Evolutionary conservation across 1,140 invertebrate species (phyloP).

Genomic region (Neodiprion fabricii): DNA sequence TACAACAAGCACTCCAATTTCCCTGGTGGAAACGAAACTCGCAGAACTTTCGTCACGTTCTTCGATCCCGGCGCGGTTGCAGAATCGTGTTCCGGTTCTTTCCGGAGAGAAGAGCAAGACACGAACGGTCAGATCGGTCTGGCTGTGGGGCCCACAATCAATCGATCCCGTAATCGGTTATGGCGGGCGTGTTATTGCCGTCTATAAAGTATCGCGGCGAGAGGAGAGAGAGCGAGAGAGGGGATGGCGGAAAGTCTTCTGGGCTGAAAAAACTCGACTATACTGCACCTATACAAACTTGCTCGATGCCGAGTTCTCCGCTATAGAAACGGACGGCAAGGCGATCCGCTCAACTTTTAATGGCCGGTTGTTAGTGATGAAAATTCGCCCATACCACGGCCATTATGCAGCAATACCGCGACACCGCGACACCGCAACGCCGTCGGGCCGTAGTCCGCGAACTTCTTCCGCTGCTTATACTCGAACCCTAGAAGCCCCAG

Average conservation of each 20-base stretch:
- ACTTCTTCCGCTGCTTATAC: too few relatives aligned
- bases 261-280: too few relatives aligned
- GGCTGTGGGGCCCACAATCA: neutral
- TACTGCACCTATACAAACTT: too few relatives aligned
- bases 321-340: neutral
- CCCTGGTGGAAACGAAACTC: too few relatives aligned
- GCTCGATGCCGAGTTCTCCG: neutral
- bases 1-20: too few relatives aligned
- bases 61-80: too few relatives aligned
- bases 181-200: neutral
- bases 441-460: neutral
- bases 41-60: too few relatives aligned
- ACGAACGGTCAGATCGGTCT: neutral
- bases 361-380: neutral
- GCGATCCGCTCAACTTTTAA: neutral
- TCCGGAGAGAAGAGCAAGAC: neutral
- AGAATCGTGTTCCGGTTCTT: neutral
- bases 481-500: too few relatives aligned
- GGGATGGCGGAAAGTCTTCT: too few relatives aligned
- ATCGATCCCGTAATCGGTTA: neutral
- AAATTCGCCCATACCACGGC: neutral
- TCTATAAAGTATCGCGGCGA: neutral
- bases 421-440: neutral
- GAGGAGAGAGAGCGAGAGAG: too few relatives aligned
- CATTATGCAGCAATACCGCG: neutral